These are phyloP conservation scores for Sander vitreus DNA, from an alignment of 2,113 vertebrate genomes.

Conservation along the genomic window DNA sequence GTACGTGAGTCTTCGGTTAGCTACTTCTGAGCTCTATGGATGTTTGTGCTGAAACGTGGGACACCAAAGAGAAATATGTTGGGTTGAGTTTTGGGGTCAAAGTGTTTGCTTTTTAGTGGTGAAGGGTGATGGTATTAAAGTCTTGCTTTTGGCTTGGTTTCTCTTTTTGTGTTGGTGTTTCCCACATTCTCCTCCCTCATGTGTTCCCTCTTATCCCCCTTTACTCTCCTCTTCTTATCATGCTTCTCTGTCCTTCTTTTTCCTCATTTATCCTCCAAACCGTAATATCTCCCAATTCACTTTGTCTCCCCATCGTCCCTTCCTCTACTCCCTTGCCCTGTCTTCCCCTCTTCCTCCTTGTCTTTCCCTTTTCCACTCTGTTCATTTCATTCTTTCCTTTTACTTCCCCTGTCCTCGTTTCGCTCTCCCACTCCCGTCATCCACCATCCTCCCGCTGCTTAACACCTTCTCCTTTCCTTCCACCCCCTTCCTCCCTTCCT, in stretches of 20 bases:
- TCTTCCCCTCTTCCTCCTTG: not conserved
- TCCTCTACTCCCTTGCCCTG: not conserved
- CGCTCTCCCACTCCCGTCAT: not conserved
- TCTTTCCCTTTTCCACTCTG: not conserved
- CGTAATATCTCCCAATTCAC: not conserved
- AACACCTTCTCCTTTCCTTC: too few relatives aligned
- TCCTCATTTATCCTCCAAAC: not conserved
- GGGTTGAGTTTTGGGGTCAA: not conserved
- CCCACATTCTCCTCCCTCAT: not conserved
- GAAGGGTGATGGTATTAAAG: constrained; percentile 57
- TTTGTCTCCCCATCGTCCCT: too few relatives aligned
- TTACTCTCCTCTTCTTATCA: not conserved
- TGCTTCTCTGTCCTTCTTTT: not conserved
- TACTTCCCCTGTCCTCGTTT: not conserved
- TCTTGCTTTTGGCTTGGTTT: constrained; percentile 62
- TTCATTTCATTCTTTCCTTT: not conserved
- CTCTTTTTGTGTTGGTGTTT: constrained; percentile 65
- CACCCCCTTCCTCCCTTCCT: not conserved
- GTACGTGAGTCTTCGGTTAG: not conserved
- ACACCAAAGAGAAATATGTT: constrained; percentile 20
- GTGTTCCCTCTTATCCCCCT: not conserved
- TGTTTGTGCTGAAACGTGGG: constrained; percentile 17
- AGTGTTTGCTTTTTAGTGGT: constrained; percentile 46
- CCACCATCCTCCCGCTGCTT: not conserved
- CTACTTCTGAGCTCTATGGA: too few relatives aligned